Percentiles rank a stretch among this genome's conserved stretches.
Conservation (phyloP, 2,113 vertebrate genomes). For the Xenus cinereus region DNA sequence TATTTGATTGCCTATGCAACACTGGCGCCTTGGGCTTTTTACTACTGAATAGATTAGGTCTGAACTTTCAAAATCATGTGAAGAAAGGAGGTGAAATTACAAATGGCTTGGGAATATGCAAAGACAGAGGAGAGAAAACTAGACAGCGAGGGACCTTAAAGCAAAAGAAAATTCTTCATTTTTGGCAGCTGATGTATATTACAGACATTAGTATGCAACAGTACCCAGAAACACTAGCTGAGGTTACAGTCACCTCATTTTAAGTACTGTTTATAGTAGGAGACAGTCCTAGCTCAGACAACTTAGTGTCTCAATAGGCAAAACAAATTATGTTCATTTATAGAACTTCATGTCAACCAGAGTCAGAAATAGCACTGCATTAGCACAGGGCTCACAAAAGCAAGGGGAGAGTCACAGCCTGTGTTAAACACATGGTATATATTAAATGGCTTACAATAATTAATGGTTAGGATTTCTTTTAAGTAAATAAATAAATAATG, state of each 20-base stretch:
- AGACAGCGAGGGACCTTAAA: not conserved
- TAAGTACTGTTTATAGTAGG: slow-evolving; percentile 21
- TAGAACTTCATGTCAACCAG: slow-evolving; percentile 17
- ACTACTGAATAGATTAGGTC: slow-evolving; percentile 8
- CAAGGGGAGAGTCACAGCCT: not conserved
- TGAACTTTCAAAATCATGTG: slow-evolving; percentile 6
- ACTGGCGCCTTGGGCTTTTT: slow-evolving; percentile 31
- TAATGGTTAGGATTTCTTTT: slow-evolving; percentile 33
- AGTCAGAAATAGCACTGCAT: slow-evolving; percentile 44
- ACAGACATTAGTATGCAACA: not conserved
- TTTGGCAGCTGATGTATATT: not conserved
- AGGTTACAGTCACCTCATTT: slow-evolving; percentile 41
- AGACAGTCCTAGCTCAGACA: slow-evolving; percentile 34
- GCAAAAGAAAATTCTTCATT: not conserved
- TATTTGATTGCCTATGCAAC: slow-evolving; percentile 39
- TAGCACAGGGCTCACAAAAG: slow-evolving; percentile 16
- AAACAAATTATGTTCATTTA: slow-evolving; percentile 62
- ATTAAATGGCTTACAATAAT: slow-evolving; percentile 24
- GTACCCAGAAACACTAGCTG: slow-evolving; percentile 9
- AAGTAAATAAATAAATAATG: slow-evolving; percentile 23
- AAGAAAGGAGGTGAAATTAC: slow-evolving; percentile 13
- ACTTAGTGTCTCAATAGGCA: slow-evolving; percentile 26
- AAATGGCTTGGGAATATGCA: not conserved
- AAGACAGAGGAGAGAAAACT: slow-evolving; percentile 2
- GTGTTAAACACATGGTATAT: not conserved